These are phyloP conservation scores for Charaxes varanes DNA, from an alignment of 1,140 invertebrate species.

Conservation along the genomic window DNA sequence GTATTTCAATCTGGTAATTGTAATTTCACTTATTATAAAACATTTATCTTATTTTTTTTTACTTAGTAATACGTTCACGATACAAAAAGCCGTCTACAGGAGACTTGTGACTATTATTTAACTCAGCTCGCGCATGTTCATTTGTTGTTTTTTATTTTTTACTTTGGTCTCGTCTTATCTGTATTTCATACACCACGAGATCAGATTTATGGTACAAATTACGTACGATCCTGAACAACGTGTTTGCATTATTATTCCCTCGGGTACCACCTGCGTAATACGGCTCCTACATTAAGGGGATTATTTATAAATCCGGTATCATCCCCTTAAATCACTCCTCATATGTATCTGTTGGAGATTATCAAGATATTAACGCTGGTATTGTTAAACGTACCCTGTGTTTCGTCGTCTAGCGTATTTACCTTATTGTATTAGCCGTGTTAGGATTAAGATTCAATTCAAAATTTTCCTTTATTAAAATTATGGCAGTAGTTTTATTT, in stretches of 20 bases:
- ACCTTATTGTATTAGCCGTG: too few species aligned
- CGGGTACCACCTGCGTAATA: constrained; percentile 26
- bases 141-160: constrained; percentile 60
- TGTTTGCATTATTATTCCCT: constrained; percentile 17
- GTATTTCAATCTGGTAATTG: too few species aligned
- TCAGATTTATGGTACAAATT: constrained; percentile 30
- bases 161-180: constrained; percentile 49
- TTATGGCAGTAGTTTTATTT: too few species aligned
- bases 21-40: too few species aligned
- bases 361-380: constrained; percentile 13
- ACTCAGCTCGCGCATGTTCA: constrained; percentile 58
- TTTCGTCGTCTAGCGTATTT: neutral
- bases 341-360: constrained; percentile 13
- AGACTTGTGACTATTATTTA: constrained; percentile 15
- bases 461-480: too few species aligned
- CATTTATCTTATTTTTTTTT: neutral
- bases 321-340: constrained; percentile 13
- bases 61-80: neutral
- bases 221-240: constrained; percentile 40
- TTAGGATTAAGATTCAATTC: too few species aligned
- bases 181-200: constrained; percentile 46
- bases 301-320: constrained; percentile 20
- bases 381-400: constrained; percentile 1
- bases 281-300: constrained; percentile 20
- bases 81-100: constrained; percentile 4